Evolutionary conservation across 2,888 invertebrate species (phyloP), one percentile per base, ranked within the genome.

Genomic region (Synanthedon vespiformis): DNA sequence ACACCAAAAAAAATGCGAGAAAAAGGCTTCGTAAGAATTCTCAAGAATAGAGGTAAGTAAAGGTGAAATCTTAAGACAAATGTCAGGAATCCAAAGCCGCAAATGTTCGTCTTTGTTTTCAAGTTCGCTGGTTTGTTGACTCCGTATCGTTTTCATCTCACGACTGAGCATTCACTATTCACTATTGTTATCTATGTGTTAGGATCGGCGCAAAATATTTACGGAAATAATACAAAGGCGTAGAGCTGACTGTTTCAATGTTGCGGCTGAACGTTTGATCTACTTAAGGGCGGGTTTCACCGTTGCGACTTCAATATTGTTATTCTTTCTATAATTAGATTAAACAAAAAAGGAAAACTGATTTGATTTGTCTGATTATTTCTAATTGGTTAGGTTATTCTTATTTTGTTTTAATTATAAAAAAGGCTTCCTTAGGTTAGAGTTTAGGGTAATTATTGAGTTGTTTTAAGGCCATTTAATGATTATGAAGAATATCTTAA

Each of bases 161-260:
- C 77, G 79, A 80, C 60, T 65, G 57, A 58, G 62, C 55, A 51
- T 34, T 34, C 34, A 34, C 34, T 34, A 51, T 54, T 54, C 60
- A 58, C 61, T 61, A 67, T 52, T 50, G 51, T 51, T 16, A n/a
- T 56, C 66, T 69, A 56, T 54, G 59, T 62, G 62, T 61, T 57
- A 58, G 63, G 60, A 67, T 70, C 68, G 74, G 68, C 73, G 78
- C 80, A 75, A 83, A 83, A 83, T 83, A 80, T 84, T 83, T 80
- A 82, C 77, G 62, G 71, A 77, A 74, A 69, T 69, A 62, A 65
- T 58, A 67, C 65, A 72, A 72, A 73, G 70, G 58, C 61, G 55
- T 56, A 57, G 54, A 58, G 58, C 56, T 57, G 61, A 61, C 57
- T 62, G 67, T 62, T 61, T 60, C 63, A 62, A 61, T 61, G 58